Base-by-base conservation (phyloP, 2,113 vertebrate species). In the Meleagris gallopavo region DNA sequence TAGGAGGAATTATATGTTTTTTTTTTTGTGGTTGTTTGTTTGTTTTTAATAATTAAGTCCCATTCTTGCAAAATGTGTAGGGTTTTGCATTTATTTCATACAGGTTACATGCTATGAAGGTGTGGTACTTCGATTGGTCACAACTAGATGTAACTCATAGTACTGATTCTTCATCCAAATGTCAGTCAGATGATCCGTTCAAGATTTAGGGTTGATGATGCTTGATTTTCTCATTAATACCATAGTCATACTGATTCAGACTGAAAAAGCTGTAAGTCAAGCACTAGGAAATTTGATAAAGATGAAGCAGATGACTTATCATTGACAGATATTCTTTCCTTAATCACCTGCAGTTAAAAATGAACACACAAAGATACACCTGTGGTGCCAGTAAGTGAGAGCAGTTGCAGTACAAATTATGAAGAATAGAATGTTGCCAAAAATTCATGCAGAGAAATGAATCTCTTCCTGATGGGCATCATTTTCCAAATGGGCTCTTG, bases 401-500 rank as follows among this genome's bases (percentile, higher is more conserved):
- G 52, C 22, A 65, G 71, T 88, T 90, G 69, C 74, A 76, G 70
- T 71, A 88, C 93, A 93, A 95, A 94, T 89, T 71, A 94, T 83
- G 69, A 93, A 90, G 78, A 87, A 90, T 70, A 86, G 83, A 54
- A 10, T 75, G 61, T 88, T 97, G 94, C 93, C 89, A 90, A 92
- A 93, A 92, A 91, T 55, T 94, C 84, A 86, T 48, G 75, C 87
- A 74, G 86, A 83, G 86, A 94, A 96, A 95, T 77, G 82, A 94
- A 94, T 94, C 69, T 95, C 45, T 93, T 93, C 77, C 83, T 95
- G 77, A 92, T 90, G 88, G 86, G 81, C 74, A 93, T 90, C n/a
- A 95, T 96, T 94, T 96, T 95, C 89, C 75, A 95, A 97, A 97
- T 89, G 76, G 77, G 66, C 46, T 90, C 71, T 72, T 93, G 73